Evolutionary conservation across 2,113 vertebrate genomes (phyloP).

Genomic region (Pachyramphus minor): DNA sequence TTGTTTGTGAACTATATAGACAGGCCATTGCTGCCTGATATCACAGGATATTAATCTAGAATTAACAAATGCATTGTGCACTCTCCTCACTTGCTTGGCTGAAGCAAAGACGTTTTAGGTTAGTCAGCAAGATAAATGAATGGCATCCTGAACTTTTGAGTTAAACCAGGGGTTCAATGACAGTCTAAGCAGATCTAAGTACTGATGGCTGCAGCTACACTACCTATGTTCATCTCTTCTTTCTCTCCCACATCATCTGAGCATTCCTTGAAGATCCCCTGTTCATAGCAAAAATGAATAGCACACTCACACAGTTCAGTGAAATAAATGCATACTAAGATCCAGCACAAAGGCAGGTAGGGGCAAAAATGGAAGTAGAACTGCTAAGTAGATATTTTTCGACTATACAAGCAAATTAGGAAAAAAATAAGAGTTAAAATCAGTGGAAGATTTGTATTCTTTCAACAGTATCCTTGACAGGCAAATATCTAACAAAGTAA

Average conservation of each 20-base stretch:
- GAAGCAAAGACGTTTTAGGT: background rate
- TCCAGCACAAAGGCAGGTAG: background rate
- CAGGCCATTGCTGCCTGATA: background rate
- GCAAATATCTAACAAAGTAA: background rate
- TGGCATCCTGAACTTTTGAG: background rate
- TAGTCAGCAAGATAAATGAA: background rate
- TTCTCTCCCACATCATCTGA: background rate
- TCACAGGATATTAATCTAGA: background rate
- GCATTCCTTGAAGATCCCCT: background rate
- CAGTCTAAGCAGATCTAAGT: background rate
- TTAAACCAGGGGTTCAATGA: background rate
- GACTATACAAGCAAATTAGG: background rate
- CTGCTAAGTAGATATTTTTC: background rate
- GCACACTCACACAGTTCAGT: background rate
- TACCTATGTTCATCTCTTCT: background rate
- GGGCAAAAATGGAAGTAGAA: background rate
- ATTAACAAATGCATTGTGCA: background rate
- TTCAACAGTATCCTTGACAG: background rate
- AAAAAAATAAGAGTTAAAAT: background rate
- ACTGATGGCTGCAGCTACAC: background rate
- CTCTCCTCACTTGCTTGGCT: background rate
- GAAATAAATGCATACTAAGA: background rate
- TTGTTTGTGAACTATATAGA: background rate
- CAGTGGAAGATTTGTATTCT: background rate
- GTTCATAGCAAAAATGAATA: background rate